Base-by-base conservation (phyloP, 2,113 vertebrate species). In the Heterotis niloticus region DNA sequence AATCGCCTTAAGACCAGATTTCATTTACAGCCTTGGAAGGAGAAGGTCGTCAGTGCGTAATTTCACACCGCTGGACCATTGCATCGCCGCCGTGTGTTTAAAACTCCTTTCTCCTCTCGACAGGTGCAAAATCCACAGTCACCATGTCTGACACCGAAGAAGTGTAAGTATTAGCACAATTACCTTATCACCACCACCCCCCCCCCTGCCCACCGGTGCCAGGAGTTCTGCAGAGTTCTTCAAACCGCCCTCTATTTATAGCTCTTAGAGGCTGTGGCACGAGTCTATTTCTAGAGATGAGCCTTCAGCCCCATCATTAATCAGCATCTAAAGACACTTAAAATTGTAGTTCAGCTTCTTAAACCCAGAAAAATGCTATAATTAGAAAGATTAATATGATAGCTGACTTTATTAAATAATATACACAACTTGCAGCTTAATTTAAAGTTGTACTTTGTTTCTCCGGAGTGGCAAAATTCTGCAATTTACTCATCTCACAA, bases 101-200 rank as follows among this genome's bases (percentile, higher is more conserved):
- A 20, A 34, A 29, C 28, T 86, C 28, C n/a, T 80, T 16, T 51
- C 71, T 71, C 52, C 64, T 76, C 57, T 54, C 70, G 85, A 82
- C 82, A 94, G 96, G 95, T 91, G 86, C 82, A 84, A 90, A 87
- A 83, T 87, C 92, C 88, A 69, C 85, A 85, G 60, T 87, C 93
- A 90, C 82, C 92, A 98, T 98, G 96, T 97, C 96, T 83, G 96
- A 98, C 91, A 93, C 92, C 9, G 95, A 98, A 83, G 96, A 98
- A 86, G 92, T 93, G 96, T 98, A 92, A 97, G 96, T 97, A 88
- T n/a, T 17, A 56, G 26, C 17, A 73, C 51, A 26, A 17, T 67
- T 18, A 23, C 44, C 51, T 69, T 23, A 56, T n/a, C n/a, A 34
- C 12, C n/a, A n/a, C 10, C 1, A 72, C 24, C 44, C 51, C 51